phyloP scores from a whole-genome alignment of 2,888 invertebrate genomes.

The Griposia aprilina region DNA sequence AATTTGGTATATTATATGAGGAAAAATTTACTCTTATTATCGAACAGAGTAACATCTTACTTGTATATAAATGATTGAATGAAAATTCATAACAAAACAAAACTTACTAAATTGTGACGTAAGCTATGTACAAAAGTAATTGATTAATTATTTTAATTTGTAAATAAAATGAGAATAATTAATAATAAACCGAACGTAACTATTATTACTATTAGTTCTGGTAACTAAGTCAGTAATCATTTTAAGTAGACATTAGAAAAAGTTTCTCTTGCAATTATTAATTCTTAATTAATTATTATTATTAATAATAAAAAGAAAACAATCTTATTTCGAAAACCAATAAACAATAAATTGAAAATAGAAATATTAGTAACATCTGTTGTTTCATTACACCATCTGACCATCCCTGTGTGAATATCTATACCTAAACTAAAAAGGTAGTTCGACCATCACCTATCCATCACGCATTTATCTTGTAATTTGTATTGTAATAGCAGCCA shows the following conservation, averaged over 20 bases:
- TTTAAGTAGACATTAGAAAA: conserved; percentile 87
- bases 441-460: neutral
- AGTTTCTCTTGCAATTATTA: conserved; percentile 86
- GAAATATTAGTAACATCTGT: conserved; percentile 85
- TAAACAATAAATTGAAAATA: conserved; percentile 90
- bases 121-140: conserved; percentile 62
- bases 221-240: conserved; percentile 81
- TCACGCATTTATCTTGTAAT: too few species aligned
- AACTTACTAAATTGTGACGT: conserved; percentile 62
- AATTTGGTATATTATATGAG: conserved; percentile 4
- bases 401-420: neutral
- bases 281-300: conserved; percentile 83
- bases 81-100: conserved; percentile 18
- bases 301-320: conserved; percentile 83
- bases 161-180: conserved; percentile 71
- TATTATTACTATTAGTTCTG: conserved; percentile 81
- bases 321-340: conserved; percentile 88
- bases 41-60: neutral
- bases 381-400: conserved; percentile 77
- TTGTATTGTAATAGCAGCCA: neutral
- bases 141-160: conserved; percentile 69
- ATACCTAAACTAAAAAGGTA: neutral
- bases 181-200: conserved; percentile 73
- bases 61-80: conserved; percentile 46
- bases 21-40: neutral